Evolutionary conservation across 2,888 invertebrate species (phyloP), one percentile per base, ranked within the genome.

Genomic region (Drosophila villosipedis): DNA sequence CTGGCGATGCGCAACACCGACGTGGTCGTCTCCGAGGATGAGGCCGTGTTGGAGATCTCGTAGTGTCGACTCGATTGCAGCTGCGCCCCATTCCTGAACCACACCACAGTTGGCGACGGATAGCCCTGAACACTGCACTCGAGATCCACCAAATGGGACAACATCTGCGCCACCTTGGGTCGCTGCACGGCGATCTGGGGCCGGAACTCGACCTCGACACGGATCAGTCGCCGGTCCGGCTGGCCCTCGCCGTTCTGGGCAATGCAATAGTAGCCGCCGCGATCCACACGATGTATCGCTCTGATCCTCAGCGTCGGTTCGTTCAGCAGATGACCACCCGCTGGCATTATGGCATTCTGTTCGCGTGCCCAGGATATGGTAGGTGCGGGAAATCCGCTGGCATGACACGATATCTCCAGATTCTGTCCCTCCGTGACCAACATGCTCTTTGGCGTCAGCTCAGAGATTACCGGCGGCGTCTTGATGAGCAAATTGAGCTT

Each of bases 311-410:
- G 65, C 9, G 87, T 90, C 12, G 89, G 91, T 6, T 93, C 93
- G 28, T 87, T 80, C 30, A 85, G 77, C 6, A 65, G 54, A 52
- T 89, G 86, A 5, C 93, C 93, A 0, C 93, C 93, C 6, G 85
- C 88, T 0, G 94, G 93, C 91, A 94, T 91, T 16, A 93, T 91
- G 12, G 94, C 94, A 75, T 96, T 95, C 54, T 95, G 95, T 93
- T 95, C 94, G 53, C 95, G 95, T 72, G 95, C 94, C 96, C 96
- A 96, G 0, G 94, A 94, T 22, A 96, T 94, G 61, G 94, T 95
- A 0, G 97, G 97, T 83, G 95, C 95, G 0, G 97, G 97, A 91
- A 96, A 97, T 0, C 97, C 97, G 80, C 95, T 95, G 0, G 97
- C 97, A 59, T 95, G 94, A 85, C 97, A 97, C 74, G 95, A 95